A percentile compares a stretch with the other conserved stretches of the same genome.
These are phyloP conservation scores for Medauroidea extradentata DNA, from an alignment of 1,140 invertebrate species.

Conservation along the genomic window DNA sequence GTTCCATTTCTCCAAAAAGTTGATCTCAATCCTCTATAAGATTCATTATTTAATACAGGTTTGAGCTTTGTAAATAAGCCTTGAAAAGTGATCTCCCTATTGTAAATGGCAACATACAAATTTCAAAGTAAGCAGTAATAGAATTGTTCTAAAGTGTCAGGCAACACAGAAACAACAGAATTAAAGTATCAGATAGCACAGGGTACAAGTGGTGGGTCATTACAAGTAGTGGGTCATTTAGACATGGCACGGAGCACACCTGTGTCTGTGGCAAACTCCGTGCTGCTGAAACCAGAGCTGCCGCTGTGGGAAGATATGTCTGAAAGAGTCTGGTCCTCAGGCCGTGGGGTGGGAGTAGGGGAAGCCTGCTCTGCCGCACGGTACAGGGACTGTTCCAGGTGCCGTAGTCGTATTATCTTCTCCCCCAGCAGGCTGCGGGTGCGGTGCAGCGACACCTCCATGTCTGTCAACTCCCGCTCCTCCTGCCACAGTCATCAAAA, in stretches of 20 bases:
- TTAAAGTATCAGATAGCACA: no score
- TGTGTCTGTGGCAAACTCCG: constrained; percentile 42
- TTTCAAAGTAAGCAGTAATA: no score
- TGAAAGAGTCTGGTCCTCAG: constrained; percentile 54
- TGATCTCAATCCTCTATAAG: no score
- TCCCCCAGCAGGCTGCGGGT: constrained; percentile 68
- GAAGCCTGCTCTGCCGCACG: constrained; percentile 14
- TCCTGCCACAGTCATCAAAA: constrained; percentile 46
- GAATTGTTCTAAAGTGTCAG: no score
- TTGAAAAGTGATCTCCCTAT: no score
- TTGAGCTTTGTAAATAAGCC: no score
- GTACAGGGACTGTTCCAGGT: constrained; percentile 68
- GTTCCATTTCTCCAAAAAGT: no score
- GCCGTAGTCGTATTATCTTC: constrained; percentile 69
- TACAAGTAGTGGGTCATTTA: neutral
- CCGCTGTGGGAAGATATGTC: constrained; percentile 60
- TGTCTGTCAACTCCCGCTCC: constrained; percentile 71
- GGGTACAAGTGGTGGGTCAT: no score
- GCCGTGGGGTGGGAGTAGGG: constrained; percentile 40
- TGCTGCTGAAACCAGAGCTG: constrained; percentile 65
- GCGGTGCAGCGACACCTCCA: constrained; percentile 72
- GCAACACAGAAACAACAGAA: no score
- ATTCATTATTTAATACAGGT: no score
- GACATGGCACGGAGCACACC: neutral
- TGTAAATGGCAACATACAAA: no score